Conservation (phyloP, 2,113 vertebrate genomes). For the Rhinogobius similis region DNA sequence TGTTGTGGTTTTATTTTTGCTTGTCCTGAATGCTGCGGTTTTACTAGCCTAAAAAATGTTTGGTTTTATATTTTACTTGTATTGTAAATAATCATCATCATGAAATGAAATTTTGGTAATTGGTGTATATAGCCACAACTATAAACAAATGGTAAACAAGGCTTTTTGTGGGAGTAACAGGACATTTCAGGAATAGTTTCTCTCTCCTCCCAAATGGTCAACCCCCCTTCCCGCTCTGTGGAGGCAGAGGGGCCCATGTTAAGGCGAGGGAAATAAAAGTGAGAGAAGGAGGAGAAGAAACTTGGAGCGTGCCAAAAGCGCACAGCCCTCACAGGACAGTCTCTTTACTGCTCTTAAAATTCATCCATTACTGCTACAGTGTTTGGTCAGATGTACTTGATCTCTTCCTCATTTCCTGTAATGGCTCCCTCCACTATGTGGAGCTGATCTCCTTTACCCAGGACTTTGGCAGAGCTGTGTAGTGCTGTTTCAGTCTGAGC, state of each 20-base stretch:
- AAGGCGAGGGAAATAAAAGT: slow-evolving; percentile 39
- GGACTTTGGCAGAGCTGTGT: slow-evolving; percentile 17
- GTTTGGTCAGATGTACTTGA: slow-evolving; percentile 5
- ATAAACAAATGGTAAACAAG: slow-evolving; percentile 65
- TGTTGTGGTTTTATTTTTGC: not conserved
- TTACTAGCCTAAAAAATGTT: not conserved
- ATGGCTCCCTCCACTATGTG: slow-evolving; percentile 6
- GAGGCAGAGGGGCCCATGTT: slow-evolving; percentile 60
- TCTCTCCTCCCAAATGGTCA: slow-evolving; percentile 48
- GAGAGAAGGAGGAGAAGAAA: slow-evolving; percentile 22
- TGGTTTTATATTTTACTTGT: not conserved
- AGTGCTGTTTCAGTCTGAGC: slow-evolving; percentile 29
- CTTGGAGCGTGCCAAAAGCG: slow-evolving; percentile 13
- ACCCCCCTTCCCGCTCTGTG: slow-evolving; percentile 32
- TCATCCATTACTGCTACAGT: slow-evolving; percentile 12
- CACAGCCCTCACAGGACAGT: slow-evolving; percentile 14
- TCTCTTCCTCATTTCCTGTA: slow-evolving; percentile 25
- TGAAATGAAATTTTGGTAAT: not conserved
- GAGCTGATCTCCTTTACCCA: slow-evolving; percentile 15
- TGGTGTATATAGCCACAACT: slow-evolving; percentile 21
- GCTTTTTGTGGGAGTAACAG: slow-evolving; percentile 42
- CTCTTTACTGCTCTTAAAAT: slow-evolving; percentile 19
- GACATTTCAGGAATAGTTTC: slow-evolving; percentile 78
- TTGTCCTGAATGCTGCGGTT: too few species aligned
- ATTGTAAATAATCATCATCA: not conserved